Conservation (phyloP, 2,888 invertebrate species). For the Synergus laeviventris region DNA sequence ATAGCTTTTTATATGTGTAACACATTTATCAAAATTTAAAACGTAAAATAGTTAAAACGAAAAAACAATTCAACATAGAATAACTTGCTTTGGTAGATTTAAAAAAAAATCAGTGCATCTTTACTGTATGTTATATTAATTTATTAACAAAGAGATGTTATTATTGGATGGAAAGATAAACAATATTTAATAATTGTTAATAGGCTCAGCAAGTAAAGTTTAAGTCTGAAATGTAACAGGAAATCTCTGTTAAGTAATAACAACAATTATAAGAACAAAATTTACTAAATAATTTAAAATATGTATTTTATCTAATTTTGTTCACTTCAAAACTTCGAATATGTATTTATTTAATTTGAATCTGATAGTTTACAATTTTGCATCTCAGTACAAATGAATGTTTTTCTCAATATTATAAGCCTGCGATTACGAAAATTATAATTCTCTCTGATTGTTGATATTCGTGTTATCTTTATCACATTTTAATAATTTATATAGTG, state of each 20-base stretch:
- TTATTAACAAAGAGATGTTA: background rate
- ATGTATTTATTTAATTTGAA: background rate
- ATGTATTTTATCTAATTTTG: background rate
- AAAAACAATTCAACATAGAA: background rate
- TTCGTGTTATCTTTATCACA: slow-evolving; percentile 15
- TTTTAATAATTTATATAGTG: slow-evolving; percentile 29
- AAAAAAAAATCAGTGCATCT: background rate
- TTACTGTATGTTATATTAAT: background rate
- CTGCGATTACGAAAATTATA: background rate
- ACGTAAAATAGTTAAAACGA: background rate
- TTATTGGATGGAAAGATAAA: background rate
- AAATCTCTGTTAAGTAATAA: background rate
- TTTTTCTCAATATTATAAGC: slow-evolving; percentile 24
- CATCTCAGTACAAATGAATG: slow-evolving; percentile 14
- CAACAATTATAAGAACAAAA: background rate
- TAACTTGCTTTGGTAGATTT: background rate
- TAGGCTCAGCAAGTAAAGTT: background rate
- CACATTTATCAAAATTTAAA: background rate
- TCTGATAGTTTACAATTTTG: slow-evolving; percentile 19
- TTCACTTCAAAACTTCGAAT: background rate
- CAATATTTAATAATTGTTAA: background rate
- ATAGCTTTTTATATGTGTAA: slow-evolving; percentile 49
- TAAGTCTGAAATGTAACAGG: background rate
- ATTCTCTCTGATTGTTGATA: slow-evolving; percentile 16
- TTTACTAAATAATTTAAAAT: slow-evolving; percentile 2